A percentile compares a stretch with the other conserved stretches of the same genome.
Conservation (phyloP, 2,888 invertebrate species). For the Cheilosia urbana region DNA sequence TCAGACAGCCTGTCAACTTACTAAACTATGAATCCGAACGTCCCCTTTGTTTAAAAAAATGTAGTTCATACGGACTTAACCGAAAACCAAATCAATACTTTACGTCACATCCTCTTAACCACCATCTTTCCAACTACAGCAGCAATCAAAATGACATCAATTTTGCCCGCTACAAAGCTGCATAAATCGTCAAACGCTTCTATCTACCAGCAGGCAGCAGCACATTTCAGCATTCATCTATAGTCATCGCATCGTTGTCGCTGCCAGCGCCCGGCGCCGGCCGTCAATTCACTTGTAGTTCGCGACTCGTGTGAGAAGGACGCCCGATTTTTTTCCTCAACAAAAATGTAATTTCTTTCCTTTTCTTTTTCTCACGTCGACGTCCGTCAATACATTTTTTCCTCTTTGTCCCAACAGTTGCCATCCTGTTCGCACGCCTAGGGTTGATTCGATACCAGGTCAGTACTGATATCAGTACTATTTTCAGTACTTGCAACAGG, state of each 20-base stretch:
- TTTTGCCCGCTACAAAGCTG: background rate
- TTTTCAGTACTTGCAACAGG: too few relatives aligned
- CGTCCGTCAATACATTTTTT: background rate
- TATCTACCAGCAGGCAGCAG: background rate
- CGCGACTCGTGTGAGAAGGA: slow-evolving; percentile 19
- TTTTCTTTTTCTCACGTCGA: slow-evolving; percentile 15
- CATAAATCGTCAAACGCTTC: background rate
- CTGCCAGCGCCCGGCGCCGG: too few relatives aligned
- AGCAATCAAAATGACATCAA: background rate
- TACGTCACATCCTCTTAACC: slow-evolving; percentile 9
- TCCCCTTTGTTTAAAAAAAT: too few relatives aligned
- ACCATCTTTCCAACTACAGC: background rate
- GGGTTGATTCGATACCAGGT: too few relatives aligned
- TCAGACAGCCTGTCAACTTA: too few relatives aligned
- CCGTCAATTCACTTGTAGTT: background rate
- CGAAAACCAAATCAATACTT: background rate
- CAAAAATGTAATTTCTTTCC: slow-evolving; percentile 20
- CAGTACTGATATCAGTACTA: too few relatives aligned
- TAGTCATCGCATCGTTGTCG: background rate
- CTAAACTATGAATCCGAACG: too few relatives aligned
- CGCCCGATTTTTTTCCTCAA: background rate
- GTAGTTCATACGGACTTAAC: too few relatives aligned
- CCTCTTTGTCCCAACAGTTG: background rate
- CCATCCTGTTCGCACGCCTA: slow-evolving; percentile 25
- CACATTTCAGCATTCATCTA: background rate